Evolutionary conservation across 1,140 invertebrate genomes (phyloP).

Genomic region (Anastatus disparis): DNA sequence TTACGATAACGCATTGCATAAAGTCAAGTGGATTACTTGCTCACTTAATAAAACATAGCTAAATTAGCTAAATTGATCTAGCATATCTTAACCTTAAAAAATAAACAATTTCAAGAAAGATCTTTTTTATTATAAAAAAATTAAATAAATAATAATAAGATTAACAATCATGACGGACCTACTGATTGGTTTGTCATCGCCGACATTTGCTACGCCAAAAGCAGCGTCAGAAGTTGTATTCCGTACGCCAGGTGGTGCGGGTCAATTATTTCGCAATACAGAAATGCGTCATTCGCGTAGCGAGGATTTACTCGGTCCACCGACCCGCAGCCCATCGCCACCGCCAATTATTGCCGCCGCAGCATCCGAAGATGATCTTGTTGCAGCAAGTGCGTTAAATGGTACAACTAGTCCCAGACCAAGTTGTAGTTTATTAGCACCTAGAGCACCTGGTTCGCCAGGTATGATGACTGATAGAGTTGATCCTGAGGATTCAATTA

Average conservation of each 20-base stretch:
- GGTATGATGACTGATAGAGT: constrained; percentile 61
- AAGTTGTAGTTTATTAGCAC: not conserved
- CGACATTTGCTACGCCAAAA: constrained; percentile 39
- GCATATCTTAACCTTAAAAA: too few species aligned
- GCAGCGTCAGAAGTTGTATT: constrained; percentile 47
- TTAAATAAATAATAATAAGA: too few species aligned
- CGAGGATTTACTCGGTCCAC: constrained; percentile 57
- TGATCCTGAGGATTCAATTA: constrained; percentile 74
- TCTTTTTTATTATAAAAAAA: too few species aligned
- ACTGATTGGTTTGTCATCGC: constrained; percentile 53
- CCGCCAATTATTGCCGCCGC: constrained; percentile 50
- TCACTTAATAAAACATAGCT: not conserved
- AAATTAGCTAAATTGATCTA: too few species aligned
- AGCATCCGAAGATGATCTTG: constrained; percentile 63
- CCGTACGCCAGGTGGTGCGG: constrained; percentile 40
- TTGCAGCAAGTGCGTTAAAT: constrained; percentile 60
- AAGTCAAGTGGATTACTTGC: not conserved
- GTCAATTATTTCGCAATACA: constrained; percentile 51
- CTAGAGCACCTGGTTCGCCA: constrained; percentile 43
- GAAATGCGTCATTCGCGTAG: constrained; percentile 63
- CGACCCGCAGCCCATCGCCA: constrained; percentile 50
- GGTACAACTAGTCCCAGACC: not conserved
- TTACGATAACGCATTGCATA: not conserved
- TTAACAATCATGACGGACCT: constrained; percentile 65
- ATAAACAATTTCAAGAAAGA: too few species aligned